These are phyloP conservation scores for Adela reaumurella DNA, from an alignment of 2,888 invertebrate species.

Conservation along the genomic window DNA sequence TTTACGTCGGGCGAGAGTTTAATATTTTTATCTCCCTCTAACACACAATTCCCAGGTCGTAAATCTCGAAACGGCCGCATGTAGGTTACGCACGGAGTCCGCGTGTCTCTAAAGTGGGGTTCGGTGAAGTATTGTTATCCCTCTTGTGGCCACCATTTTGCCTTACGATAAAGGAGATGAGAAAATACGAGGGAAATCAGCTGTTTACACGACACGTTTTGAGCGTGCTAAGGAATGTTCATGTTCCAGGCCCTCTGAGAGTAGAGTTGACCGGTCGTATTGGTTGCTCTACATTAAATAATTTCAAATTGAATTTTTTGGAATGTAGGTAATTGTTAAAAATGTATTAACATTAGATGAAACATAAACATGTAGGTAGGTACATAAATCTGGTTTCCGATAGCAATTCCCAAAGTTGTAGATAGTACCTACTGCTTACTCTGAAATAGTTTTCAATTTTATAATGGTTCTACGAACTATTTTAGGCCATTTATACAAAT, in stretches of 20 bases:
- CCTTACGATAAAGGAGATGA: slow-evolving; percentile 48
- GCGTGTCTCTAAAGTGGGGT: slow-evolving; percentile 41
- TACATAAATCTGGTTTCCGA: too few relatives aligned
- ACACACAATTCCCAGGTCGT: slow-evolving; percentile 59
- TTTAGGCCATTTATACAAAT: too few relatives aligned
- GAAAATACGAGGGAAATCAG: slow-evolving; percentile 51
- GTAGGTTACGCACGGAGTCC: slow-evolving; percentile 57
- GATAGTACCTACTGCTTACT: too few relatives aligned
- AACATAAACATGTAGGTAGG: too few relatives aligned
- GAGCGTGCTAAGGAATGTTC: slow-evolving; percentile 53
- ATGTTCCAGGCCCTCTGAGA: slow-evolving; percentile 33
- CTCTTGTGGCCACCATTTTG: slow-evolving; percentile 54
- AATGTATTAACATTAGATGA: too few relatives aligned
- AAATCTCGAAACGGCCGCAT: slow-evolving; percentile 60
- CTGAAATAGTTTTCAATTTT: too few relatives aligned
- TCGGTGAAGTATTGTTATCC: slow-evolving; percentile 55
- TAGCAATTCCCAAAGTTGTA: too few relatives aligned
- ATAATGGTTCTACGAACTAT: too few relatives aligned
- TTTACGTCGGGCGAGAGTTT: slow-evolving; percentile 44
- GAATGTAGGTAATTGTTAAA: too few relatives aligned
- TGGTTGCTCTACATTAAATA: slow-evolving; percentile 45
- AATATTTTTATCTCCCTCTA: slow-evolving; percentile 52
- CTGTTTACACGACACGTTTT: slow-evolving; percentile 53
- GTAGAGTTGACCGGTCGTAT: slow-evolving; percentile 28
- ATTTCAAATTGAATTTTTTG: too few relatives aligned